Conservation (phyloP, 2,888 invertebrate species). For the Nephrotoma flavescens region DNA sequence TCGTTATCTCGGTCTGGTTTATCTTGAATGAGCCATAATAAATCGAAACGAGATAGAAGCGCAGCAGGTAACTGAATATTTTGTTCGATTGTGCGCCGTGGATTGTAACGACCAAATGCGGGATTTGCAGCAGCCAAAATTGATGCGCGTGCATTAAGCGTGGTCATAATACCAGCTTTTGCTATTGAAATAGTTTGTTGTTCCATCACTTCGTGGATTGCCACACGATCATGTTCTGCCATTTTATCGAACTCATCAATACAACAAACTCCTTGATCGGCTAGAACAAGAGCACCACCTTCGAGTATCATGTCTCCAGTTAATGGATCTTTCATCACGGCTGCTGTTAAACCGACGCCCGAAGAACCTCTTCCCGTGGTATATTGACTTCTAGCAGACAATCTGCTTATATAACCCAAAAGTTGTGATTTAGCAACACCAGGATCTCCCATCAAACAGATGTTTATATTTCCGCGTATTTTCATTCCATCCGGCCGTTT, state of each 20-base stretch:
- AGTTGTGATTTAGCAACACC: slow-evolving; percentile 99
- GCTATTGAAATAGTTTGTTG: slow-evolving; percentile 99
- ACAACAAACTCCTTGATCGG: slow-evolving; percentile 95
- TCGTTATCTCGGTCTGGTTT: slow-evolving; percentile 58
- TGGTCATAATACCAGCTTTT: slow-evolving; percentile 97
- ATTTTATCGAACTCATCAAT: slow-evolving; percentile 99
- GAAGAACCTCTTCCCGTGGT: slow-evolving; percentile 94
- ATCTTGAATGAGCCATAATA: slow-evolving; percentile 89
- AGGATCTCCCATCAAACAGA: slow-evolving; percentile 99
- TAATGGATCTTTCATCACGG: slow-evolving; percentile 92
- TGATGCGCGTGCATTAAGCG: slow-evolving; percentile 91
- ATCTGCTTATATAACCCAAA: slow-evolving; percentile 81
- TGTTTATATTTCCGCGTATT: slow-evolving; percentile 92
- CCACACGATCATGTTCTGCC: slow-evolving; percentile 88
- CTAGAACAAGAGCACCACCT: slow-evolving; percentile 91
- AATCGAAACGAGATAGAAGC: slow-evolving; percentile 85
- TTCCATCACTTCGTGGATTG: slow-evolving; percentile 98
- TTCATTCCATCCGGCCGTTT: slow-evolving; percentile 89
- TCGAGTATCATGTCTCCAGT: slow-evolving; percentile 97
- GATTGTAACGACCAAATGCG: slow-evolving; percentile 95
- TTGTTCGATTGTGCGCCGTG: slow-evolving; percentile 86
- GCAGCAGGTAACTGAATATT: slow-evolving; percentile 98
- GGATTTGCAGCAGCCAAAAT: slow-evolving; percentile 99
- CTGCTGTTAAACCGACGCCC: slow-evolving; percentile 97
- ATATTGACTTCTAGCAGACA: slow-evolving; percentile 88